These are phyloP conservation scores for Penaeus indicus DNA, from an alignment of 1,140 invertebrate genomes.

Conservation along the genomic window DNA sequence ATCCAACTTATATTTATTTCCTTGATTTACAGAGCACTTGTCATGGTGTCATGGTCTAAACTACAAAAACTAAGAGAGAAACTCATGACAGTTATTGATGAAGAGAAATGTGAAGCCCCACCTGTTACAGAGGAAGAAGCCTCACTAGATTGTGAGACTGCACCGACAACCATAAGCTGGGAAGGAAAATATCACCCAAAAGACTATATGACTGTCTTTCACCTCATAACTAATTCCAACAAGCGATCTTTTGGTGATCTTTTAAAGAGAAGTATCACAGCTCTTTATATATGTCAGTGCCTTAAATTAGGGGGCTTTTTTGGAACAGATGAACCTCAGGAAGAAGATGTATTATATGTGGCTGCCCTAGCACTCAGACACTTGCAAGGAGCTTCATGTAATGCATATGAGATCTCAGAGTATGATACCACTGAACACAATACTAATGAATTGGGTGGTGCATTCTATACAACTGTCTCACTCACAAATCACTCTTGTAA, in stretches of 20 bases:
- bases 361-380: slow-evolving; percentile 73
- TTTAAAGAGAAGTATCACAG: slow-evolving; percentile 72
- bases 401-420: slow-evolving; percentile 78
- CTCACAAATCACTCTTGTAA: slow-evolving; percentile 77
- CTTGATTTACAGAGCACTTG: slow-evolving; percentile 40
- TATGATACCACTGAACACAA: slow-evolving; percentile 69
- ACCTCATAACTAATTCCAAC: slow-evolving; percentile 47
- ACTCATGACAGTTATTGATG: slow-evolving; percentile 62
- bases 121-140: slow-evolving; percentile 13
- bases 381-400: slow-evolving; percentile 76
- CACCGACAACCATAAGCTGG: slow-evolving; percentile 55
- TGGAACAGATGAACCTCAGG: slow-evolving; percentile 25
- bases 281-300: slow-evolving; percentile 74
- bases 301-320: slow-evolving; percentile 71
- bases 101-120: neutral
- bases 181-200: slow-evolving; percentile 53
- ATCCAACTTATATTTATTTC: neutral
- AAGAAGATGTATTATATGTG: slow-evolving; percentile 67
- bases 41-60: slow-evolving; percentile 54
- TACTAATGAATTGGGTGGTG: slow-evolving; percentile 74
- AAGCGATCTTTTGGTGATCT: slow-evolving; percentile 71
- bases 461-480: slow-evolving; percentile 76
- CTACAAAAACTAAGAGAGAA: slow-evolving; percentile 68
- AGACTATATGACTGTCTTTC: slow-evolving; percentile 58
- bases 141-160: slow-evolving; percentile 62